Evolutionary conservation across 1,140 invertebrate species (phyloP), one percentile per base, ranked within the genome.

Genomic region (Nephila pilipes): DNA sequence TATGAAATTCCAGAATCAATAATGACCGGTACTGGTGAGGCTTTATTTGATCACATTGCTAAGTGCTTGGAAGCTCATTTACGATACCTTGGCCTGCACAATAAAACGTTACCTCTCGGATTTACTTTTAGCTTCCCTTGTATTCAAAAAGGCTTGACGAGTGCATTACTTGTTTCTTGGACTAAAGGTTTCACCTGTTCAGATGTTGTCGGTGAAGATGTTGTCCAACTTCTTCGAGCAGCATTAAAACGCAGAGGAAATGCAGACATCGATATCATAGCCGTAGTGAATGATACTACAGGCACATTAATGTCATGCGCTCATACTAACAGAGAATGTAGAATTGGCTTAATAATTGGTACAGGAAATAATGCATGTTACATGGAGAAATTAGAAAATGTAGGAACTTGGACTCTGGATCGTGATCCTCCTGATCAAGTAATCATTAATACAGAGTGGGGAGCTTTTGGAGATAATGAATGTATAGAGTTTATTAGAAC

Each of bases 101-200:
- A 75, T 14, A 97, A 98, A 94, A 96, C 97, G 65, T 96, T 99
- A 32, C 98, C 99, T 4, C 69, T 75, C 6, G 99, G 99, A 2
- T 99, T 99, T 95, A 99, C 99, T 0, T 99, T 99, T 95, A 99
- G 99, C 94, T 99, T 99, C 95, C 99, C 99, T 0, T 97, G 99
- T 93, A 96, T 96, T 75, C 99, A 99, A 95, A 95, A 97, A 65
- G 99, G 99, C 0, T 96, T 99, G 16, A 98, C 98, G 8, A 97
- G 97, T 94, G 99, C 98, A 3, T 95, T 97, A 25, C 96, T 99
- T 12, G 97, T 98, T 90, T 97, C 97, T 38, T 99, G 99, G 99
- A 99, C 99, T 2, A 97, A 99, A 95, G 98, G 98, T 0, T 99
- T 99, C 95, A 98, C 97, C 89, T 99, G 98, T 95, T 96, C 96